Evolutionary conservation across 2,797 vertebrate genomes (phyloP).

Genomic region (Chiloscyllium punctatum): DNA sequence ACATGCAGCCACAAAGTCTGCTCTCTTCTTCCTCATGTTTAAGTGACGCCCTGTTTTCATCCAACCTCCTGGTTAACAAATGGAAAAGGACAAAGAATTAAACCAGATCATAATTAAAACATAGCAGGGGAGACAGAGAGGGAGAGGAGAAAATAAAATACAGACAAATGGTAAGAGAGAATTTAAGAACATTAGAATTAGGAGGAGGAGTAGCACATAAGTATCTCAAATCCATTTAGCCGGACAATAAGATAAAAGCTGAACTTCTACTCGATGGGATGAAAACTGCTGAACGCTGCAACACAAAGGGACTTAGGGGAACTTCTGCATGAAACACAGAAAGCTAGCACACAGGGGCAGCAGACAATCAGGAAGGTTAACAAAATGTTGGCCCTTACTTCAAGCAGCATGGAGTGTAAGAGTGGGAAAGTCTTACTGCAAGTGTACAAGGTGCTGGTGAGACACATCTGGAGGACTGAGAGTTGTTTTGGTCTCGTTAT

Average conservation of each 20-base stretch:
- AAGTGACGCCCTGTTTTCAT: conserved; percentile 80
- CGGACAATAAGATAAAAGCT: background rate
- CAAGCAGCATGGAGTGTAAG: no score
- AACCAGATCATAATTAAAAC: background rate
- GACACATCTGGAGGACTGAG: no score
- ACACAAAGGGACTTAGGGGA: no score
- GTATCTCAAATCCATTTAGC: background rate
- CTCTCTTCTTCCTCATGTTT: conserved; percentile 84
- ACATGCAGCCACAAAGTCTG: conserved; percentile 80
- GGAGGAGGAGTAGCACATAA: background rate
- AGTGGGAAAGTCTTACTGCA: no score
- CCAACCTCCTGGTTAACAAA: conserved; percentile 67
- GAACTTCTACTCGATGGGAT: background rate
- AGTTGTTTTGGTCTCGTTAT: no score
- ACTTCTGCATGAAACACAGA: no score
- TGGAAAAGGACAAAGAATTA: background rate
- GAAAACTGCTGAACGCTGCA: no score
- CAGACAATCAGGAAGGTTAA: no score
- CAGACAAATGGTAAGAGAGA: background rate
- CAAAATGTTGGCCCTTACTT: no score
- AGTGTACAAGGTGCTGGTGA: no score
- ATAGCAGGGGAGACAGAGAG: background rate
- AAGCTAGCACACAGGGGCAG: no score
- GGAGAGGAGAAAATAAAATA: background rate
- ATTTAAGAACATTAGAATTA: background rate